phyloP scores from a whole-genome alignment of 2,888 invertebrate species.

The Xiphydria camelus region DNA sequence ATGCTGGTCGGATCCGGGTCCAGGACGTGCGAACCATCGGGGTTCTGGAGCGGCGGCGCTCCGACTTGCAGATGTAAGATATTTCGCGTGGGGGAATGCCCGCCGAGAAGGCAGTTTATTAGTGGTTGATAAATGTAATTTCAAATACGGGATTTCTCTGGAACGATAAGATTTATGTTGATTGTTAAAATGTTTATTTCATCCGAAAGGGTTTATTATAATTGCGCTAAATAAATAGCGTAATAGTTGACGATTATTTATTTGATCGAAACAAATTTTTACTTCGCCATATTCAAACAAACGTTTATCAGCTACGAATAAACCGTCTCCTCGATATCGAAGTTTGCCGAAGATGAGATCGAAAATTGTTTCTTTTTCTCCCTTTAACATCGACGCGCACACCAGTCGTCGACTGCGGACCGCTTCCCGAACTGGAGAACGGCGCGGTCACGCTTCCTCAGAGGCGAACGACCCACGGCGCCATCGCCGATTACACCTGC shows the following conservation, averaged over 20 bases:
- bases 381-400: too few species aligned
- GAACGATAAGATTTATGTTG: not conserved
- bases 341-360: not conserved
- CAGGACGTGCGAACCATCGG: conserved; percentile 72
- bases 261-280: too few species aligned
- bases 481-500: conserved; percentile 76
- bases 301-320: too few species aligned
- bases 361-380: conserved; percentile 6
- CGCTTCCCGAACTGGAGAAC: conserved; percentile 70
- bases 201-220: not conserved
- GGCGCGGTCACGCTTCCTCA: conserved; percentile 72
- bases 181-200: too few species aligned
- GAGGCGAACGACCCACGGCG: conserved; percentile 77
- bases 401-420: conserved; percentile 84
- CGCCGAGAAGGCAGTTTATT: too few species aligned
- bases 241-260: too few species aligned
- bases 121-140: too few species aligned
- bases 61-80: conserved; percentile 87
- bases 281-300: too few species aligned
- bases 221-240: not conserved
- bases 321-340: too few species aligned
- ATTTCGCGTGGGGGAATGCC: not conserved
- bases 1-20: conserved; percentile 72
- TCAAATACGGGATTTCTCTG: too few species aligned
- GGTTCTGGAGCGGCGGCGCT: conserved; percentile 82